Evolutionary conservation across 1,140 invertebrate species (phyloP).

Genomic region (Lysiphlebus fabarum): DNA sequence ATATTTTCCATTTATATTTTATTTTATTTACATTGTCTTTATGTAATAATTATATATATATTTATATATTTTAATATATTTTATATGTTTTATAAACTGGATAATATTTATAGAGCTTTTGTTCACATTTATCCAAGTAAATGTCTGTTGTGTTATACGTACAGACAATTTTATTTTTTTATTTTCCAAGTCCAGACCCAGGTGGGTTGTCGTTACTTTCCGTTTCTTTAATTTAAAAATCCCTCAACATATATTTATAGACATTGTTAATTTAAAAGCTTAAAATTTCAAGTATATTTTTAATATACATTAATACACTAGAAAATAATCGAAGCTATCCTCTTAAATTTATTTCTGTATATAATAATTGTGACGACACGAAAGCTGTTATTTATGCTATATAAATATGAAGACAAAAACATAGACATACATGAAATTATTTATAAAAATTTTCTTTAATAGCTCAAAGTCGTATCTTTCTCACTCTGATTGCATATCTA

Average conservation of each 20-base stretch:
- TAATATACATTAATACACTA: constrained; percentile 3
- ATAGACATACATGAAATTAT: background rate
- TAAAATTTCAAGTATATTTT: background rate
- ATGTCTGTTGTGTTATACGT: background rate
- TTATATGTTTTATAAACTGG: background rate
- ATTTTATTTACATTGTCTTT: too few relatives aligned
- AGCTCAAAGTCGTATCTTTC: too few relatives aligned
- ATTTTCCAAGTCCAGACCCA: constrained; percentile 11
- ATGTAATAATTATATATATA: too few relatives aligned
- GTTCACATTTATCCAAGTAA: constrained; percentile 10
- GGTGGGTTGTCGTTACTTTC: constrained; percentile 8
- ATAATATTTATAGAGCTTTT: too few relatives aligned
- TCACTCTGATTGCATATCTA: constrained; percentile 18
- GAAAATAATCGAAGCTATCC: constrained; percentile 20
- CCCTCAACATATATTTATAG: constrained; percentile 8
- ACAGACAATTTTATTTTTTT: constrained; percentile 4
- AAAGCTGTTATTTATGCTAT: constrained; percentile 28
- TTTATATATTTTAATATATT: background rate
- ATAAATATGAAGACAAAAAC: too few relatives aligned
- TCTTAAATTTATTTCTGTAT: background rate
- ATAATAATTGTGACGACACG: background rate
- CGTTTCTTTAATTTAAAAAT: constrained; percentile 22
- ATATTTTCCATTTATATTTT: too few relatives aligned
- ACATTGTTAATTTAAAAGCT: constrained; percentile 8
- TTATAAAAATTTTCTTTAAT: constrained; percentile 10